phyloP scores from a whole-genome alignment of 2,113 vertebrate species.

The Peromyscus californicus region DNA sequence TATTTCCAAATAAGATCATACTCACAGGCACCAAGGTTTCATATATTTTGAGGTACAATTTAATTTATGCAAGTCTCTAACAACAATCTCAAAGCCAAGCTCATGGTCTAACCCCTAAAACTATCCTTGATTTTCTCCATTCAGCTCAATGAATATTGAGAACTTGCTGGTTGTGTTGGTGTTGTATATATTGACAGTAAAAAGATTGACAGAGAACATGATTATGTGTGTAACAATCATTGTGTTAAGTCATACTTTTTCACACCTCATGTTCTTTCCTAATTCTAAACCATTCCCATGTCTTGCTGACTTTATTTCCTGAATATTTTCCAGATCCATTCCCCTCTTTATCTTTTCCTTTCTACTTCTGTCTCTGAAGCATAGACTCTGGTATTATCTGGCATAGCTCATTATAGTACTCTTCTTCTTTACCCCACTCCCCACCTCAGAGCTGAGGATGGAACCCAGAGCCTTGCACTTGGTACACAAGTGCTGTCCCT shows the following conservation, averaged over 20 bases:
- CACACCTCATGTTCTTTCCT: neutral
- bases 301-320: conserved; percentile 15
- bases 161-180: neutral
- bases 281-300: neutral
- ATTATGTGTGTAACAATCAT: neutral
- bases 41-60: neutral
- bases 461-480: neutral
- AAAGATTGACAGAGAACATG: neutral
- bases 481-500: neutral
- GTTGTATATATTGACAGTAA: neutral
- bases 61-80: neutral
- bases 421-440: neutral
- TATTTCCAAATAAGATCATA: neutral
- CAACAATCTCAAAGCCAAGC: neutral
- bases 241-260: neutral
- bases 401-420: neutral
- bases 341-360: neutral
- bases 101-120: neutral
- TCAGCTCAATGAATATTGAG: neutral
- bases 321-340: neutral
- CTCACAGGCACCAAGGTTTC: neutral
- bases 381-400: neutral
- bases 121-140: neutral
- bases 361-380: neutral
- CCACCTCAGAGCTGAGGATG: neutral